Evolutionary conservation across 2,113 vertebrate species (phyloP).

Genomic region (Pachypanchax playfairii): DNA sequence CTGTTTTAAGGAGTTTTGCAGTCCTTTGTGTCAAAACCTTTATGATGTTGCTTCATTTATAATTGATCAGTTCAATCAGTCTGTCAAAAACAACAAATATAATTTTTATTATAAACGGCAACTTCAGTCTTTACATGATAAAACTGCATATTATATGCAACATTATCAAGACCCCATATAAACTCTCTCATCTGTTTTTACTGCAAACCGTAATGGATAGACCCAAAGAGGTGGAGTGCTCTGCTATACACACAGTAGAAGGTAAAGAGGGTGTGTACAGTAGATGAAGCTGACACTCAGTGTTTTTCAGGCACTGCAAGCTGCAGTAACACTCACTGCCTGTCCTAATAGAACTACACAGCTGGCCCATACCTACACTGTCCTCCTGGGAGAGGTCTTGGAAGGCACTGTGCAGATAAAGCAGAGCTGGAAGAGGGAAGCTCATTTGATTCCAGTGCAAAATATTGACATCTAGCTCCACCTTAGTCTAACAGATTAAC

Average conservation of each 20-base stretch:
- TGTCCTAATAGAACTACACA: conserved; percentile 46
- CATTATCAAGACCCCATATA: conserved; percentile 29
- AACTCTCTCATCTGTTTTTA: conserved; percentile 29
- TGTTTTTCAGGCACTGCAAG: conserved; percentile 47
- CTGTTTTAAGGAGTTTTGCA: conserved; percentile 39
- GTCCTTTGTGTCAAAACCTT: conserved; percentile 31
- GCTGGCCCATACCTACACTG: conserved; percentile 37
- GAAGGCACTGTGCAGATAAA: conserved; percentile 55
- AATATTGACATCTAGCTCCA: conserved; percentile 57
- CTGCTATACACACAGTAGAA: conserved; percentile 22
- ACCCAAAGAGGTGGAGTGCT: conserved; percentile 14
- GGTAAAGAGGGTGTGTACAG: conserved; percentile 35
- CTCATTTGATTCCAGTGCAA: conserved; percentile 52
- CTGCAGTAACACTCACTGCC: conserved; percentile 56
- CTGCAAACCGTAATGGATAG: conserved; percentile 30
- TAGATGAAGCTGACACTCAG: conserved; percentile 43
- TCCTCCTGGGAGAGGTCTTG: conserved; percentile 42
- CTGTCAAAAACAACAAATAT: conserved; percentile 13
- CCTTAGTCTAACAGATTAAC: conserved; percentile 56
- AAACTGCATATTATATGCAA: conserved; percentile 9
- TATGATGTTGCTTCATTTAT: conserved; percentile 26
- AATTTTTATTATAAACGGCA: conserved; percentile 23
- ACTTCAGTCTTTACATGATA: background rate
- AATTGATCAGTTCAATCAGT: conserved; percentile 14
- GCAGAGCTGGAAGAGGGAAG: conserved; percentile 40